These are phyloP conservation scores for Epinotia brunnichana DNA, from an alignment of 2,888 invertebrate genomes.

Conservation along the genomic window DNA sequence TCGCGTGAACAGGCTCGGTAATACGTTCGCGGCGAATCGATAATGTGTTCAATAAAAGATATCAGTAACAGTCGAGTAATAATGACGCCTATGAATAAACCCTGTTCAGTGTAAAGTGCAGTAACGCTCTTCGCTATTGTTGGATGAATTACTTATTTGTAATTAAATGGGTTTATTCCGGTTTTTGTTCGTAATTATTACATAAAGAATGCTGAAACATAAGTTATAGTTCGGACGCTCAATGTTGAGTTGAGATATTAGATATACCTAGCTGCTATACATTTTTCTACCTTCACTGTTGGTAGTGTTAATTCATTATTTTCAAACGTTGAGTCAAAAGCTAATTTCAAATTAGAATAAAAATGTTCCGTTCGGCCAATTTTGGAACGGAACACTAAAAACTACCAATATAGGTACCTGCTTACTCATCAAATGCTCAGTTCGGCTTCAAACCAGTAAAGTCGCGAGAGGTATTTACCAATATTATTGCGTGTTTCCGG, in stretches of 20 bases:
- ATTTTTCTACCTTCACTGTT: background rate
- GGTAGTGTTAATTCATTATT: background rate
- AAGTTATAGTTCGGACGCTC: background rate
- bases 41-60: constrained; percentile 40
- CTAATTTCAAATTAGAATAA: background rate
- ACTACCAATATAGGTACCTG: no score
- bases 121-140: constrained; percentile 16
- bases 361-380: background rate
- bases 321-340: background rate
- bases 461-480: background rate
- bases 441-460: background rate
- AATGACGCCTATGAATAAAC: constrained; percentile 35
- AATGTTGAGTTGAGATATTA: background rate
- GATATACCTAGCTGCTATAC: background rate
- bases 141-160: constrained; percentile 2
- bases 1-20: constrained; percentile 40
- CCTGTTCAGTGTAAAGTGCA: constrained; percentile 21
- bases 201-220: constrained; percentile 3
- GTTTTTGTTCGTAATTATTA: background rate
- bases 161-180: background rate
- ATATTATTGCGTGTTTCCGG: background rate
- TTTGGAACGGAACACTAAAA: no score
- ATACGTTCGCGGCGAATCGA: constrained; percentile 39
- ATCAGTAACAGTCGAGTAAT: constrained; percentile 36
- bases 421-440: no score